phyloP scores from a whole-genome alignment of 2,888 invertebrate species.

The Acholoe squamosa region DNA sequence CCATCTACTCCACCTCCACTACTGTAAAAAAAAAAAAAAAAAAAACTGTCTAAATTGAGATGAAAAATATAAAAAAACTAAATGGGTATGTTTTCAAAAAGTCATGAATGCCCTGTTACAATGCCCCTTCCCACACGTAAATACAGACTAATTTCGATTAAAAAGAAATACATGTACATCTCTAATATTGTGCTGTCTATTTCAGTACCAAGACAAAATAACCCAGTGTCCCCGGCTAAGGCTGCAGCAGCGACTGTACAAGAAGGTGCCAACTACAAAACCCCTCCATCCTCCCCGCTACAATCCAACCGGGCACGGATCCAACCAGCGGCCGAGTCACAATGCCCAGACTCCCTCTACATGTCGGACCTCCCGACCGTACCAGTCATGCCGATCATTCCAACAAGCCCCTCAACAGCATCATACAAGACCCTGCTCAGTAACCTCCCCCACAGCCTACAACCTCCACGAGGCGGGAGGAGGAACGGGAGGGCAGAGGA shows the following conservation, averaged over 20 bases:
- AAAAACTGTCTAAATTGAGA: no score
- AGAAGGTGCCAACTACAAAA: slow-evolving; percentile 23
- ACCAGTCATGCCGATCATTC: slow-evolving; percentile 72
- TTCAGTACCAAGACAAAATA: slow-evolving; percentile 20
- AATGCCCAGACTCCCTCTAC: neutral
- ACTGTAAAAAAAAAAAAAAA: no score
- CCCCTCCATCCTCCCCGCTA: slow-evolving; percentile 55
- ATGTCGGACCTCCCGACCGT: slow-evolving; percentile 68
- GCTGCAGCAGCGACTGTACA: neutral
- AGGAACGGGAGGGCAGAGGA: slow-evolving; percentile 62
- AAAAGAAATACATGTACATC: no score
- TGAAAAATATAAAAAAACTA: no score
- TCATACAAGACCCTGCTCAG: slow-evolving; percentile 77
- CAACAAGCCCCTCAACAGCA: slow-evolving; percentile 78
- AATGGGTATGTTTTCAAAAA: no score
- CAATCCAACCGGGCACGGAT: neutral
- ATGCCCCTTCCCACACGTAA: no score
- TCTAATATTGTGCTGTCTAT: no score
- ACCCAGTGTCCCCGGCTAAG: slow-evolving; percentile 1
- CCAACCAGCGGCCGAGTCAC: neutral
- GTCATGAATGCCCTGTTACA: no score
- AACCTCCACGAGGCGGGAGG: slow-evolving; percentile 72
- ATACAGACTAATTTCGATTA: no score
- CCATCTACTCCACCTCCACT: no score
- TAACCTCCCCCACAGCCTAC: slow-evolving; percentile 76